Percentiles rank a stretch among this genome's conserved stretches.
phyloP scores from a whole-genome alignment of 92 coral and sea anemone genomes.

The Heliopora coerulea region DNA sequence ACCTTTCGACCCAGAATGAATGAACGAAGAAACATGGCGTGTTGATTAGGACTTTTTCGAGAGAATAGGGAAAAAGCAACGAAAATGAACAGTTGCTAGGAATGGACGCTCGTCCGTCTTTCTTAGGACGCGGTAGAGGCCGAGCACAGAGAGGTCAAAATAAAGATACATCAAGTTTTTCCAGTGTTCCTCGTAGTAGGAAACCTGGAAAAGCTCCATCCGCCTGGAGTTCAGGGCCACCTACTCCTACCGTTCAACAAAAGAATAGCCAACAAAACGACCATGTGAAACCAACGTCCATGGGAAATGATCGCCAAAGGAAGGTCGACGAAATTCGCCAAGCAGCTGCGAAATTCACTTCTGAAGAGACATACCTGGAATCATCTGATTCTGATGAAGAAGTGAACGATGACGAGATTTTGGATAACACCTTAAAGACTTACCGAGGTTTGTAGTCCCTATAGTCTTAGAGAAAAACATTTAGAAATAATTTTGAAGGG shows the following conservation, averaged over 20 bases:
- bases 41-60: not conserved
- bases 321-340: constrained; percentile 77
- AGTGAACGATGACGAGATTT: constrained; percentile 74
- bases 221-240: constrained; percentile 25
- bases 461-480: not conserved
- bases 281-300: constrained; percentile 9
- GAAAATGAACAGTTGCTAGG: not conserved
- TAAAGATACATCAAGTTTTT: not conserved
- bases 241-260: not conserved
- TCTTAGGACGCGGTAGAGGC: constrained; percentile 92
- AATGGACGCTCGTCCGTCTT: constrained; percentile 75
- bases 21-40: not conserved
- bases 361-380: constrained; percentile 71
- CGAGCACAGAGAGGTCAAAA: constrained; percentile 57
- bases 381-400: constrained; percentile 90
- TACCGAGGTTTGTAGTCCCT: constrained; percentile 36
- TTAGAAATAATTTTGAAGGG: not conserved
- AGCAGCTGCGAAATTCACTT: constrained; percentile 37
- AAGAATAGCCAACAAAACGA: constrained; percentile 25
- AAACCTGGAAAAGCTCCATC: not conserved
- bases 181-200: not conserved
- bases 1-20: not conserved
- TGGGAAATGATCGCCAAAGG: constrained; percentile 22
- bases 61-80: too few relatives aligned
- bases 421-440: constrained; percentile 69